Evolutionary conservation across 1,140 invertebrate genomes (phyloP), one percentile per base, ranked within the genome.

Genomic region (Babylonia areolata): DNA sequence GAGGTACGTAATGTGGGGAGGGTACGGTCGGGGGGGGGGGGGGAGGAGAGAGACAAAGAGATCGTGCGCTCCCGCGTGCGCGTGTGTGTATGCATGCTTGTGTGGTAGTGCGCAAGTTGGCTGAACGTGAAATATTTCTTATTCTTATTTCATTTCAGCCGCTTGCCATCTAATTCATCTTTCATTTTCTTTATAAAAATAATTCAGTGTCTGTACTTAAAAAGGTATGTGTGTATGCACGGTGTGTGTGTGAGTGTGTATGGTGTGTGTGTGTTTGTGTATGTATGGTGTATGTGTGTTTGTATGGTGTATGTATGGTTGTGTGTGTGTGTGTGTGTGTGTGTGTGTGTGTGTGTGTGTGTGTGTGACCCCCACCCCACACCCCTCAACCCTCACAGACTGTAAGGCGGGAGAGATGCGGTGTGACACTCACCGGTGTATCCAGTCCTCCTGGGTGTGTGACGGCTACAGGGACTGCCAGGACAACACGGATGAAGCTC

Each of bases 381-480:
- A 11, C 28, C 3, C 20, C 31, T 31, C 33, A n/a, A 12, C 73
- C 35, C n/a, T 69, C 88, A 12, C 46, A 92, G 92, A 85, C 11
- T 93, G 92, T 83, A 79, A 85, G 12, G 23, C 64, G 6, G 88
- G 84, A 15, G 88, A 93, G 42, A 69, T 90, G 37, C 39, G 54
- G 5, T 93, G 92, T 90, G 91, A 91, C 75, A 86, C 77, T 28
- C 71, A 37, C 2, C 86, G 84, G 12, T 94, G 93, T 85, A 90
- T 94, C n/a, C 88, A 89, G 51, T 42, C 82, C 17, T 88, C 88
- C 23, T 93, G 90, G 92, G 77, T 90, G 1, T 94, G 93, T 90
- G 93, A 93, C 82, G 90, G 89, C 71, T 92, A 91, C 80, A 87
- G 89, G 73, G 93, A 93, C 84, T 94, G 93, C 83, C 28, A 87